phyloP scores from a whole-genome alignment of 2,113 vertebrate genomes.

The Pollimyrus isidori region DNA sequence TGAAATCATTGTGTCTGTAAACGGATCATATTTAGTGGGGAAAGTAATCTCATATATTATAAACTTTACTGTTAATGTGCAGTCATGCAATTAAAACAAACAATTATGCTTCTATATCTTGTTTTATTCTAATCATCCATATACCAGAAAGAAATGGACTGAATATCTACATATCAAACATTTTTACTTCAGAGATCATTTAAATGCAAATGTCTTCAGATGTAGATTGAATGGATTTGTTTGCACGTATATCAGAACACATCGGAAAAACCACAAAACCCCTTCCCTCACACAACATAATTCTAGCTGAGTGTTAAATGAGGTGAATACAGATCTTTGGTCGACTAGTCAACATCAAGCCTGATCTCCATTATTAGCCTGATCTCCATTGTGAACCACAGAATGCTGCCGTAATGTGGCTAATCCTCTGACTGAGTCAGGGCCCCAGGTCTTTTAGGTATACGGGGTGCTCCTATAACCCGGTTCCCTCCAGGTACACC shows the following conservation, averaged over 20 bases:
- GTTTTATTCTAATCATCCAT: neutral
- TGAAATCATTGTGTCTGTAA: neutral
- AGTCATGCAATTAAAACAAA: neutral
- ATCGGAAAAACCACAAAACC: neutral
- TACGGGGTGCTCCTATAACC: neutral
- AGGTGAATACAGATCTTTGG: neutral
- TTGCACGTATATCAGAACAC: neutral
- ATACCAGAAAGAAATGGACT: neutral
- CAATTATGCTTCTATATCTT: neutral
- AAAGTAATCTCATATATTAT: neutral
- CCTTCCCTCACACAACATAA: neutral
- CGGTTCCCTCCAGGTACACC: neutral
- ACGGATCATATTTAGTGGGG: neutral
- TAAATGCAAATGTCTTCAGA: slow-evolving; percentile 10
- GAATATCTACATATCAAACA: slow-evolving; percentile 3
- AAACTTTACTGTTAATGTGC: neutral
- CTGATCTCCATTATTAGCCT: neutral
- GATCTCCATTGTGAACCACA: neutral
- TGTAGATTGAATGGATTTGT: neutral
- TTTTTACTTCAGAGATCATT: slow-evolving; percentile 5
- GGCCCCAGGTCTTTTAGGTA: neutral
- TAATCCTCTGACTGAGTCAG: neutral
- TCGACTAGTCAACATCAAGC: neutral
- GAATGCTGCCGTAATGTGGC: neutral
- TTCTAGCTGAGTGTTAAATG: neutral